Conservation (phyloP, 2,113 vertebrate genomes). For the Mormoops blainvillei region DNA sequence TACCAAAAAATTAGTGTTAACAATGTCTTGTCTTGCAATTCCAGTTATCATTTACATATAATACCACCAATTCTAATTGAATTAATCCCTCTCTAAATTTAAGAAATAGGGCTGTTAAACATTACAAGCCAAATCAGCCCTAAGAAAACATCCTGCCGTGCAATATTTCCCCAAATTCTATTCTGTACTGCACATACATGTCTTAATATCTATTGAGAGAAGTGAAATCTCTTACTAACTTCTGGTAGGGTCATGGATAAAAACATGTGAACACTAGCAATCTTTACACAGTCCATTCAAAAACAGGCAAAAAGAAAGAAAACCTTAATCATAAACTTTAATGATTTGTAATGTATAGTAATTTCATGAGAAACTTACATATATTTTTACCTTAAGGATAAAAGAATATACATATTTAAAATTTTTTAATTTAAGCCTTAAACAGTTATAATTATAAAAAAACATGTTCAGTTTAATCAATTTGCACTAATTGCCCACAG, state of each 20-base stretch:
- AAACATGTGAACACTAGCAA: background rate
- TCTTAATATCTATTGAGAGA: background rate
- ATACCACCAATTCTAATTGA: background rate
- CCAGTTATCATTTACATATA: background rate
- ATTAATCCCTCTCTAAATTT: background rate
- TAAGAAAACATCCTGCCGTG: background rate
- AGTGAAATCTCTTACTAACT: background rate
- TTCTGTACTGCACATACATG: background rate
- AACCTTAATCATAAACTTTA: background rate
- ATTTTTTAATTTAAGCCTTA: background rate
- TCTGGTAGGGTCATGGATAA: background rate
- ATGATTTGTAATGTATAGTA: background rate
- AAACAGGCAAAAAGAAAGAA: background rate
- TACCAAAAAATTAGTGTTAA: background rate
- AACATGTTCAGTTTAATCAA: background rate
- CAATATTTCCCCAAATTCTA: background rate
- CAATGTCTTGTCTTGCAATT: background rate
- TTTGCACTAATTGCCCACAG: background rate
- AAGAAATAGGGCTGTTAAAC: background rate
- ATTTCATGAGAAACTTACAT: background rate
- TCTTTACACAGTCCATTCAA: background rate
- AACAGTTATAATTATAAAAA: background rate
- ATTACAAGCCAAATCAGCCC: background rate
- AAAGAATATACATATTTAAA: background rate
- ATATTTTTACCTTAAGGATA: background rate